These are phyloP conservation scores for Pelecanoides urinatrix DNA, from an alignment of 2,113 vertebrate species.

Conservation along the genomic window DNA sequence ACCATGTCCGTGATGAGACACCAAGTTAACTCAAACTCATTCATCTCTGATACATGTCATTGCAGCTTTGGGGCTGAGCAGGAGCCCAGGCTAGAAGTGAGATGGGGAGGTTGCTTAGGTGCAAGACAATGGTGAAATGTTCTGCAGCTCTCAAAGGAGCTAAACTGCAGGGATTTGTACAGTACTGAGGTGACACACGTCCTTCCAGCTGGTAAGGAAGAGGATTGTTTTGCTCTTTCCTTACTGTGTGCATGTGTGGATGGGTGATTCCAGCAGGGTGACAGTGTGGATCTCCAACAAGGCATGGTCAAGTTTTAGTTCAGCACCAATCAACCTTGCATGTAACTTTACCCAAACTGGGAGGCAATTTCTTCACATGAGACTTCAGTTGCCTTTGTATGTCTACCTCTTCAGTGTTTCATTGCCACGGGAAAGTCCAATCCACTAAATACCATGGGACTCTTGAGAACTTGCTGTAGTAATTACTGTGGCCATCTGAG, in stretches of 20 bases:
- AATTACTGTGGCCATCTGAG: not conserved
- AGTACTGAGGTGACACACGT: not conserved
- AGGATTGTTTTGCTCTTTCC: not conserved
- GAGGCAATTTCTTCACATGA: not conserved
- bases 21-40: not conserved
- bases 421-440: not conserved
- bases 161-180: not conserved
- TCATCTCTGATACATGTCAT: not conserved
- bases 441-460: not conserved
- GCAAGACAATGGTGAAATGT: not conserved
- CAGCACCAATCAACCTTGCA: not conserved
- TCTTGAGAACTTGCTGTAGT: not conserved
- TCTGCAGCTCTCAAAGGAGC: not conserved
- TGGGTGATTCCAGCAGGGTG: not conserved
- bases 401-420: not conserved
- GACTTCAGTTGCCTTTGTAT: not conserved
- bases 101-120: not conserved
- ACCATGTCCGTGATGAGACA: accelerated
- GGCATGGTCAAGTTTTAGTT: not conserved
- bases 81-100: not conserved
- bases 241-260: not conserved
- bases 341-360: not conserved
- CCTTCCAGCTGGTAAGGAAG: not conserved
- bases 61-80: not conserved
- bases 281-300: not conserved